Evolutionary conservation across 2,888 invertebrate species (phyloP).

Genomic region (Cryptocephalus primarius): DNA sequence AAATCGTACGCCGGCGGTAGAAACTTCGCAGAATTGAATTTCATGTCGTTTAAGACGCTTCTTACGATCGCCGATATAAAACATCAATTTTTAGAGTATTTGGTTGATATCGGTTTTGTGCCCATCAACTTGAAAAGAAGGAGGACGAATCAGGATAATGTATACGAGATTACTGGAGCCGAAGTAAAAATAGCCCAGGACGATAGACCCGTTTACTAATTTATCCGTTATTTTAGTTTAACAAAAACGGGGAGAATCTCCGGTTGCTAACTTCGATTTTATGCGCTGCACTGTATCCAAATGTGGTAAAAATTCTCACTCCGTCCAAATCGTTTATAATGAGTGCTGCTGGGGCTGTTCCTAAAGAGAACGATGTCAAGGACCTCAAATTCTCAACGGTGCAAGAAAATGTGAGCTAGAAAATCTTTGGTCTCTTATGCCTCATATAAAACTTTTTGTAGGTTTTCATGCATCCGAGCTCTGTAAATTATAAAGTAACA

Average conservation of each 20-base stretch:
- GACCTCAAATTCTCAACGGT: slow-evolving; percentile 67
- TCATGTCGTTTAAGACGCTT: slow-evolving; percentile 69
- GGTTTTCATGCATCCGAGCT: slow-evolving; percentile 61
- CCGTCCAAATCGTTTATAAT: slow-evolving; percentile 68
- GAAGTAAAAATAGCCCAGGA: slow-evolving; percentile 17
- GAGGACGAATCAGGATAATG: slow-evolving; percentile 50
- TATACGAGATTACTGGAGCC: slow-evolving; percentile 34
- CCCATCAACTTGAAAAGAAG: slow-evolving; percentile 44
- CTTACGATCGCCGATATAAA: slow-evolving; percentile 81
- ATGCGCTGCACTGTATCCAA: slow-evolving; percentile 88
- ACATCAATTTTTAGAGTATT: slow-evolving; percentile 62
- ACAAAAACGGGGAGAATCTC: slow-evolving; percentile 63
- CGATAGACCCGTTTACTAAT: slow-evolving; percentile 4
- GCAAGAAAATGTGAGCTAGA: slow-evolving; percentile 50
- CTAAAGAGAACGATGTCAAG: slow-evolving; percentile 56
- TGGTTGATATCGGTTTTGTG: slow-evolving; percentile 71
- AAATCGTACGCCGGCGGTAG: slow-evolving; percentile 60
- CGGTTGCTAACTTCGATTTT: slow-evolving; percentile 71
- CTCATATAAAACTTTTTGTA: slow-evolving; percentile 15
- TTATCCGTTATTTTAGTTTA: slow-evolving; percentile 44
- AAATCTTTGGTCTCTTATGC: not conserved
- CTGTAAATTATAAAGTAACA: slow-evolving; percentile 55
- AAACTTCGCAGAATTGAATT: slow-evolving; percentile 74
- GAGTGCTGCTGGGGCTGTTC: slow-evolving; percentile 63
- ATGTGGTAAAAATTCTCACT: slow-evolving; percentile 73